phyloP scores from a whole-genome alignment of 2,113 vertebrate genomes.

The Nestor notabilis region DNA sequence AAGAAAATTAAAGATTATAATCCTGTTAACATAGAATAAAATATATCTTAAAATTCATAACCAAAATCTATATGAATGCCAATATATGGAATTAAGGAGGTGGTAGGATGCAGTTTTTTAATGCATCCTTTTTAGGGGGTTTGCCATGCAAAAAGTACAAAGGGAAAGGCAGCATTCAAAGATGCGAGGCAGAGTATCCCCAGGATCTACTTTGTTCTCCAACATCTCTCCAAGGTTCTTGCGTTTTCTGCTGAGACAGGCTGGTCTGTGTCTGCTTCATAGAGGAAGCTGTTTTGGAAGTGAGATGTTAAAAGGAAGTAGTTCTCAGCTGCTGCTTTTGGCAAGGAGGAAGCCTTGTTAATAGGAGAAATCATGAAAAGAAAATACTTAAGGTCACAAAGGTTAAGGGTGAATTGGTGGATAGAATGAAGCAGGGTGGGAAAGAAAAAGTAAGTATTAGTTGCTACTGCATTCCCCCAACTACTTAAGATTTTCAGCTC shows the following conservation, averaged over 20 bases:
- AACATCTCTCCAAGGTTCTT: neutral
- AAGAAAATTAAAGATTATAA: neutral
- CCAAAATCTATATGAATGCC: neutral
- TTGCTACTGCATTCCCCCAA: neutral
- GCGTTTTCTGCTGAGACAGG: neutral
- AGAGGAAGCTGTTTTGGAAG: neutral
- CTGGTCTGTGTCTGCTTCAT: neutral
- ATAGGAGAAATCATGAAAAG: neutral
- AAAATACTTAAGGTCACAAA: neutral
- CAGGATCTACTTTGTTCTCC: neutral
- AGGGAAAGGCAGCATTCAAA: neutral
- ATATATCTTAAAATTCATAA: neutral
- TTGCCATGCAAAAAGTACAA: neutral
- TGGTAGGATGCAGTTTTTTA: neutral
- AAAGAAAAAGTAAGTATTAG: neutral
- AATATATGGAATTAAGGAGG: neutral
- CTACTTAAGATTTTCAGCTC: neutral
- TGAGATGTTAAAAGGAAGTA: neutral
- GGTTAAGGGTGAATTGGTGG: neutral
- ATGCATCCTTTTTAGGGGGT: neutral
- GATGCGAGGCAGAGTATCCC: neutral
- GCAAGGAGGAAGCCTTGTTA: neutral
- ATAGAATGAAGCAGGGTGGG: neutral
- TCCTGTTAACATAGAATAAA: neutral
- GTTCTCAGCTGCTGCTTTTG: neutral